A percentile compares a stretch with the other conserved stretches of the same genome.
Conservation (phyloP, 2,113 vertebrate species). For the Carollia perspicillata region DNA sequence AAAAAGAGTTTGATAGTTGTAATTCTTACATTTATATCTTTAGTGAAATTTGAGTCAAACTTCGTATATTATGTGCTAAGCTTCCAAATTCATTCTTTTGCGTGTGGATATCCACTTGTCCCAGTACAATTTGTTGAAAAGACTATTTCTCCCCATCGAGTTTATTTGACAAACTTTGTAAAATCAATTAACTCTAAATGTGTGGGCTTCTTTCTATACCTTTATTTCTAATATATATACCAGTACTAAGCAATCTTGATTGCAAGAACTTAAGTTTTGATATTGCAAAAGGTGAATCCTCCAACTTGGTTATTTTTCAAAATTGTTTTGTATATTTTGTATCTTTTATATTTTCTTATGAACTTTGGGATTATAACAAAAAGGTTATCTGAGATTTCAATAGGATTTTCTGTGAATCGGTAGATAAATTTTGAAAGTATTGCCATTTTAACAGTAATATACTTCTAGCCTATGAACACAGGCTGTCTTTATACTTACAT, state of each 20-base stretch:
- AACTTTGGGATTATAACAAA: not conserved
- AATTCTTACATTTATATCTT: not conserved
- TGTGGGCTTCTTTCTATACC: not conserved
- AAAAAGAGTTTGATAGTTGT: not conserved
- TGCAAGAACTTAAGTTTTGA: not conserved
- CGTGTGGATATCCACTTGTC: not conserved
- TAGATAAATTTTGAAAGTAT: not conserved
- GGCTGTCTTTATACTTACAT: not conserved
- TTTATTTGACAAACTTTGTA: not conserved
- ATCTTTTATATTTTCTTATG: not conserved
- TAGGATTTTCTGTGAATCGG: not conserved
- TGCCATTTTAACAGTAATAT: not conserved
- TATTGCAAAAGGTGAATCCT: not conserved
- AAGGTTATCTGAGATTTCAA: not conserved
- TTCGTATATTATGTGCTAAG: not conserved
- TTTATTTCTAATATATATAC: not conserved
- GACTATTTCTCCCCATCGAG: not conserved
- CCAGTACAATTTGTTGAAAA: not conserved
- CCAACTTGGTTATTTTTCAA: not conserved
- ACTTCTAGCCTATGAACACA: not conserved
- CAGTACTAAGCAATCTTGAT: not conserved
- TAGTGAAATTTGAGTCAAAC: not conserved
- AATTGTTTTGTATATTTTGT: not conserved
- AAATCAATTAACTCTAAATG: not conserved
- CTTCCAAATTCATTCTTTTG: not conserved